Evolutionary conservation across 2,888 invertebrate species (phyloP), one percentile per base, ranked within the genome.

Genomic region (Brachyopa scutellaris): DNA sequence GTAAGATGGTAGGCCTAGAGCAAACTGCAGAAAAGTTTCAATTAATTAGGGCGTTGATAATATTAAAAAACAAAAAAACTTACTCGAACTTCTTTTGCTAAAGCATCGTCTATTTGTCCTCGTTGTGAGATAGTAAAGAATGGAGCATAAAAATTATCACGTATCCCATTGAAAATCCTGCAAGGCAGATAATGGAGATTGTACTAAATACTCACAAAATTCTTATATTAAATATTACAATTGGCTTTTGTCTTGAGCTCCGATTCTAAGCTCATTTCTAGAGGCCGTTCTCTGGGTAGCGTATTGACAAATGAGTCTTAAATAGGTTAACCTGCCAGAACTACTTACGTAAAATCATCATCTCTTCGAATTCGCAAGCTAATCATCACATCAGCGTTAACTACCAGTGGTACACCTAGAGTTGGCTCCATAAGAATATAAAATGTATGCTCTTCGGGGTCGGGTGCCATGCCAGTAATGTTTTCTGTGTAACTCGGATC

Each of bases 381-480:
- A 84, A 97, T 92, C 91, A 97, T 96, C 33, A 96, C 89, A 85
- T 94, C 92, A 0, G 95, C 97, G 49, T 91, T 88, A 0, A 95
- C 94, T 40, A 91, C 87, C 29, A 97, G 88, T 26, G 97, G 96
- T 87, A 96, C 93, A 1, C 96, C 96, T 3, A 95, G 93, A 84
- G 90, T 92, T 86, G 96, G 95, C 90, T 97, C 95, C 74, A 97
- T 87, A 23, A 93, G 88, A n/a, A 95, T 86, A 7, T 89, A 88
- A 89, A 95, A 94, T 87, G 93, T 92, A 90, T 96, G 94, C 59
- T 91, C 87, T 0, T 92, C 90, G 17, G 92, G 90, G 5, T 92
- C 90, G 0, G 97, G 95, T 0, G 90, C 87, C 86, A 97, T 88
- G 0, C 97, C 97, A 0, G 91, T 91, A 0, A 96, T 92, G 73